Base-by-base conservation (phyloP, 2,113 vertebrate genomes). In the Antennarius striatus region DNA sequence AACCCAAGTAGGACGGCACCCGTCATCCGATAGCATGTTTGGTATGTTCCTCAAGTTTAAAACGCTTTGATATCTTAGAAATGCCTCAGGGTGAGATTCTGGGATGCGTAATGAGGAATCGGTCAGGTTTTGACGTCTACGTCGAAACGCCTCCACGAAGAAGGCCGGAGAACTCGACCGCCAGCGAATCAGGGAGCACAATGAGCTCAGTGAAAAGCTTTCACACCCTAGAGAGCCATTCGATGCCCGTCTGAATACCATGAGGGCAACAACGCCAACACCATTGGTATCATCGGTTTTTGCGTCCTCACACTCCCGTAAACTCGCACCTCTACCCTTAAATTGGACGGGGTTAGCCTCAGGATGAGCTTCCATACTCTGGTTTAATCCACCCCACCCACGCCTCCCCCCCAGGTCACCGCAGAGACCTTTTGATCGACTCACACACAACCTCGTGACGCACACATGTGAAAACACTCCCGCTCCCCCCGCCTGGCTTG, bases 311-410 rank as follows among this genome's bases (percentile, higher is more conserved):
- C 77, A 22, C 75, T 79, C 62, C 66, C 43, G 28, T 52, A 81
- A 68, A 77, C 74, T 81, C 42, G 14, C 65, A 53, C 61, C 83
- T 83, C 74, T 84, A 75, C 74, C 82, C 80, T 76, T 80, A 77
- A 22, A 22, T 1, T 22, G 84, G 83, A 63, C 69, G 39, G 86
- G 74, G 77, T 82, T 82, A 83, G 79, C 81, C 81, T 49, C 32
- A 72, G 77, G 86, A 84, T 64, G 81, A 83, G 81, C 87, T 75
- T 81, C 76, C 55, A 68, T 84, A 83, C 74, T 32, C 80, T 47
- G 45, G 71, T 86, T 80, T 82, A 88, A 90, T 90, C 86, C 82
- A 84, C 86, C 82, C 86, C 85, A 76, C 86, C 88, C 75, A 80
- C 79, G 49, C 73, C 78, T 81, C 88, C 69, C 54, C 88, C 69